These are phyloP conservation scores for Lasiommata megera DNA, from an alignment of 2,888 invertebrate genomes.

Conservation along the genomic window DNA sequence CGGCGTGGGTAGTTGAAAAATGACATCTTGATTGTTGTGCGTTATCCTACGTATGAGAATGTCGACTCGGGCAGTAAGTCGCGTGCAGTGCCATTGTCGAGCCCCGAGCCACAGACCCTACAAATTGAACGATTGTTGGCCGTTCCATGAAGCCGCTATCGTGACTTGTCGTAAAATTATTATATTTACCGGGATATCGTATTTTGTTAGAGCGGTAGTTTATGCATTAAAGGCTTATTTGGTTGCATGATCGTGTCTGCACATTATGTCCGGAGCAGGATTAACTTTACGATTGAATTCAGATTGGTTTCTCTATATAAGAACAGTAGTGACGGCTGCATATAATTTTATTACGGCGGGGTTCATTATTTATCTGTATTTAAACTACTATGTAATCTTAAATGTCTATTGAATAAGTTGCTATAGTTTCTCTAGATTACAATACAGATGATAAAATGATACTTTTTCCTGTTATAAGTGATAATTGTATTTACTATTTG, in stretches of 20 bases:
- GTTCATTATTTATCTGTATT: conserved; percentile 13
- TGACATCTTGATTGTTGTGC: conserved; percentile 81
- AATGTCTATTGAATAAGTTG: not conserved
- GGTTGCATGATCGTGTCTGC: conserved; percentile 34
- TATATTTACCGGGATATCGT: conserved; percentile 60
- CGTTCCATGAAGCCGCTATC: conserved; percentile 67
- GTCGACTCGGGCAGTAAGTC: conserved; percentile 59
- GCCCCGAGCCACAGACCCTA: conserved; percentile 60
- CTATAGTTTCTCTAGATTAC: not conserved
- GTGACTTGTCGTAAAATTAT: conserved; percentile 71
- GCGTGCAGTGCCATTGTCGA: conserved; percentile 72
- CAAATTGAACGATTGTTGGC: conserved; percentile 81
- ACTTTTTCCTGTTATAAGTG: too few relatives aligned
- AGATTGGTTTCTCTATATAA: conserved; percentile 29
- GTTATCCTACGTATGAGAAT: conserved; percentile 79
- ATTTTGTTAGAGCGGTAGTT: conserved; percentile 45
- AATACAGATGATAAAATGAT: too few relatives aligned
- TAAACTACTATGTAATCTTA: conserved; percentile 8
- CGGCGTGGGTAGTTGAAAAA: conserved; percentile 81
- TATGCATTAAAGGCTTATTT: conserved; percentile 34
- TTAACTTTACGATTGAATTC: conserved; percentile 36
- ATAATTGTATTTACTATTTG: not conserved
- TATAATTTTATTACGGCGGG: conserved; percentile 17
- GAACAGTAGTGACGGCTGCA: conserved; percentile 22
- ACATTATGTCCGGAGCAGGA: conserved; percentile 30